Evolutionary conservation across 2,797 vertebrate genomes (phyloP), one percentile per base, ranked within the genome.

Genomic region (Chiloscyllium punctatum): DNA sequence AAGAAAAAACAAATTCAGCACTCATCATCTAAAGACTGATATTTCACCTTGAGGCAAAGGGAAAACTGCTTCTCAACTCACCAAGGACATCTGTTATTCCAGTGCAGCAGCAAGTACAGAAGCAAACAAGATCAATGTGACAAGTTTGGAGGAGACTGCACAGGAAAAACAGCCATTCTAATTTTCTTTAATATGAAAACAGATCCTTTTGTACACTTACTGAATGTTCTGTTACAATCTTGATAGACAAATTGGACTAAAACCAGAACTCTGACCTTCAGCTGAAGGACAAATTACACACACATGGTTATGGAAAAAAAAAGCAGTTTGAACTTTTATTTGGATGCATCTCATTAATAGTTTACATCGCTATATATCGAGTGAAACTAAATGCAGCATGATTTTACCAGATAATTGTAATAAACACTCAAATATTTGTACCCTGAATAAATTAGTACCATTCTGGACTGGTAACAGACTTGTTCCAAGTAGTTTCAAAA

Each of bases 241-340:
- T 53, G 7, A n/a, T 3, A 69, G n/a, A 42, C 33, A 92, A 42
- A 2, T 23, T 92, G 62, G 42, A 95, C 30, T 15, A 77, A 95
- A 74, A 48, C 25, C 69, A 94, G 68, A 74, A 33, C 69, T 30
- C 53, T 48, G 71, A 74, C 37, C 71, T 77, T 95, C 30, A 42
- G 71, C 33, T 51, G 33, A 51, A 71, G 48, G 48, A 95, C 30
- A 95, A 95, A 48, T 23, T 62, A 71, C 37, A 94, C 37, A 71
- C 69, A 51, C 71, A 37, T 91, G 6, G 33, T 74, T 74, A 30
- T 74, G 51, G 51, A 74, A 77, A 95, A 72, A 62, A 71, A 74
- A 94, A 95, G 94, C 94, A 77, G 94, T 95, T 95, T 77, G 94
- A 95, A 95, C 94, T 77, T 95, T 95, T 74, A 95, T 95, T 95